These are phyloP conservation scores for Plodia interpunctella DNA, from an alignment of 1,140 invertebrate genomes.

Conservation along the genomic window DNA sequence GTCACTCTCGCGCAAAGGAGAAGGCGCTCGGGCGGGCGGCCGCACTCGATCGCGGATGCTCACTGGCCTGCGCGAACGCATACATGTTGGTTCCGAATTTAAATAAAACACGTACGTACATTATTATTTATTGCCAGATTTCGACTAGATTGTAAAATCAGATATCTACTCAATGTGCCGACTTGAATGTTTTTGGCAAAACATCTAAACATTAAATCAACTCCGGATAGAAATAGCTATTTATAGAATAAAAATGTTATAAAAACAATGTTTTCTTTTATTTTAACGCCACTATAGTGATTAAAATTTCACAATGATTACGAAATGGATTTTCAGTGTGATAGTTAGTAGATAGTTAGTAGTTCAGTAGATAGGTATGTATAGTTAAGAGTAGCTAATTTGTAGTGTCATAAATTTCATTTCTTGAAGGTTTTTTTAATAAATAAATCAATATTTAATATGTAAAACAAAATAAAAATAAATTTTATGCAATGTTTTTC, in stretches of 20 bases:
- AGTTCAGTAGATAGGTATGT: too few relatives aligned
- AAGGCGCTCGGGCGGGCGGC: constrained; percentile 24
- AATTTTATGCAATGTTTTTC: too few relatives aligned
- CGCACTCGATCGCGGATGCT: constrained; percentile 32
- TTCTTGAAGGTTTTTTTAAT: neutral
- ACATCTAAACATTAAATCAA: constrained; percentile 30
- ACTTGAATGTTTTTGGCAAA: constrained; percentile 44
- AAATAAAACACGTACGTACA: constrained; percentile 52
- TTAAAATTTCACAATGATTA: neutral
- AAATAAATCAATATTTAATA: neutral
- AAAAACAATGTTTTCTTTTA: constrained; percentile 2
- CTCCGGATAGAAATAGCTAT: constrained; percentile 18
- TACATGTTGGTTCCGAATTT: constrained; percentile 41
- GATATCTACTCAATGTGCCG: constrained; percentile 35
- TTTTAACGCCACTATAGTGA: neutral
- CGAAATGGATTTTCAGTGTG: neutral
- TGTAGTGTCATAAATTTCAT: neutral
- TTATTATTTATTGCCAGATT: constrained; percentile 68
- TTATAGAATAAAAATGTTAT: constrained; percentile 16
- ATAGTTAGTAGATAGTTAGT: too few relatives aligned
- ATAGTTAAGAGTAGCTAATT: too few relatives aligned
- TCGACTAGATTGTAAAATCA: constrained; percentile 52
- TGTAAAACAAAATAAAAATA: too few relatives aligned
- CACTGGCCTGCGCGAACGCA: constrained; percentile 38
- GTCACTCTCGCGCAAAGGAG: neutral